Base-by-base conservation (phyloP, 2,888 invertebrate genomes). In the Linnaemya vulpina region DNA sequence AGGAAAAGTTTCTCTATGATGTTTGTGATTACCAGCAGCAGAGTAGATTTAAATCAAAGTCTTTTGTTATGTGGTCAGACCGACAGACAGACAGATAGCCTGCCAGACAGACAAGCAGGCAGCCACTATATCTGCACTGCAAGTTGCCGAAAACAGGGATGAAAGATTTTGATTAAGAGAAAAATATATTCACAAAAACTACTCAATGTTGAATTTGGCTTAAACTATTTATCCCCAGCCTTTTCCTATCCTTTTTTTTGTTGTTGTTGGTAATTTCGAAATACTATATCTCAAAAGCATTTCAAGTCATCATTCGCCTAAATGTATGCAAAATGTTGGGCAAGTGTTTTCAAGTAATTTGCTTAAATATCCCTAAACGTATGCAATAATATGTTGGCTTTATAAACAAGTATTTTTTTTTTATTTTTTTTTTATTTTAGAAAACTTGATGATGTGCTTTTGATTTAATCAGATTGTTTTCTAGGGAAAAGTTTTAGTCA, bases 21-120 rank as follows among this genome's bases (percentile, higher is more conserved):
- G 13, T 30, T 62, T 11, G 20, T 49, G 58, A 38, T 60, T 49
- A 60, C 49, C n/a, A 60, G 3, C n/a, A 60, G 3, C 17, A 62
- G 55, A 73, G 55, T 17, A 71, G 49, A 74, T 80, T 74, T 74
- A 80, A 74, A 80, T 74, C 60, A 74, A 80, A 74, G 40, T 60
- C 58, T 80, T 67, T 80, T 74, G 80, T 80, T 74, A 11, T 67
- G 67, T 60, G 74, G 80, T 80, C 60, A 65, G 51, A 58, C 10
- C 9, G 35, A 35, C 35, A 20, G 51, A 30, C 30, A 30, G 30
- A 55, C 75, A 55, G n/a, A n/a, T n/a, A n/a, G n/a, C n/a, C n/a
- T n/a, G 80, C 74, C 60, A 65, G 51, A 58, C 10, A 13, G 35
- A 35, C 35, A 20, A 40, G 5, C 30, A 30, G 30, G 43, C 75